Base-by-base conservation (phyloP, 2,888 invertebrate genomes). In the Eupithecia dodoneata region DNA sequence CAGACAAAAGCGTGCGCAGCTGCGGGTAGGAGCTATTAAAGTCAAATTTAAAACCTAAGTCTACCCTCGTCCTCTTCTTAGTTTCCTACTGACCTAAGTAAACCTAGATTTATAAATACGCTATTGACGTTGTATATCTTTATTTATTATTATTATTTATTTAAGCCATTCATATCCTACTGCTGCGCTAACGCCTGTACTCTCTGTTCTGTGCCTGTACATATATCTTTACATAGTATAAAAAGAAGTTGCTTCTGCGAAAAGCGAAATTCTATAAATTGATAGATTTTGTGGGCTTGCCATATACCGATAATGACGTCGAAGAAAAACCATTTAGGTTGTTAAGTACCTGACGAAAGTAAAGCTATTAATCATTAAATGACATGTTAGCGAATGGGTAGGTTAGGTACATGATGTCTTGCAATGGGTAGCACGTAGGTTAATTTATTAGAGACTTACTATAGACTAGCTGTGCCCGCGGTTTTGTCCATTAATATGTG, bases 261-360 rank as follows among this genome's bases (percentile, higher is more conserved):
- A n/a, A n/a, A n/a, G n/a, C n/a, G n/a, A n/a, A n/a, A n/a, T n/a
- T n/a, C n/a, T 52, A 52, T 15, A 52, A n/a, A 55, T n/a, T 6
- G 52, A 42, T 66, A 42, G 13, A 66, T 3, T 30, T 6, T 13
- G 52, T 55, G 2, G 13, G 65, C 74, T 67, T 63, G 66, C 71
- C 59, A 59, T 49, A 52, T 73, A 15, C 59, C 52, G 52, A 71
- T 73, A 78, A 44, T 67, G 45, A 67, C 44, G 66, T 72, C 67
- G 70, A 77, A 78, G 78, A 79, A 81, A 81, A 79, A n/a, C 70
- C 41, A 74, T 77, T 76, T 75, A 76, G 65, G 30, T 30, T 44
- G 3, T 0, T 45, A 47, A 9, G 47, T 69, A 18, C 47, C 69
- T 72, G 72, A 71, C 70, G 59, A 81, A 78, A 81, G 71, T 45